Percentiles rank a stretch among this genome's conserved stretches.
Evolutionary conservation across 1,140 invertebrate species (phyloP).

Genomic region (Triops cancriformis): DNA sequence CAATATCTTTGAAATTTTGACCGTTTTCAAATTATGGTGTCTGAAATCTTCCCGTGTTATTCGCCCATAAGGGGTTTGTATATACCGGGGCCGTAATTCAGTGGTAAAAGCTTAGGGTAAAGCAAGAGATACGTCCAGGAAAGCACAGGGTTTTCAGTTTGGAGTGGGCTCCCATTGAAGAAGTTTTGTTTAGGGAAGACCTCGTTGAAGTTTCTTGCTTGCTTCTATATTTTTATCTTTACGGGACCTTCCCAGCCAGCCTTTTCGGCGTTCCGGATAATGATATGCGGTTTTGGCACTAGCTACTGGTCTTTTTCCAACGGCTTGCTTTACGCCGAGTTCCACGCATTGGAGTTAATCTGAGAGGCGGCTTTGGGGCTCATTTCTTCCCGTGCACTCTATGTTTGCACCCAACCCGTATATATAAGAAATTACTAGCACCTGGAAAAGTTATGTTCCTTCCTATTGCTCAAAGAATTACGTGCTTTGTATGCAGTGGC

Average conservation of each 20-base stretch:
- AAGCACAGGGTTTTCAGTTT: too few relatives aligned
- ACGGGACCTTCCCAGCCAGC: not conserved
- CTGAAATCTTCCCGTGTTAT: too few relatives aligned
- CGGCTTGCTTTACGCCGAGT: not conserved
- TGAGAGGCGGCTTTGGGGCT: not conserved
- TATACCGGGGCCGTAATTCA: too few relatives aligned
- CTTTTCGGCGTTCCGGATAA: not conserved
- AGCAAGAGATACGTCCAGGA: too few relatives aligned
- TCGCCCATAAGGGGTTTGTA: too few relatives aligned
- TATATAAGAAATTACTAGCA: not conserved
- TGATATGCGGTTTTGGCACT: constrained; percentile 10
- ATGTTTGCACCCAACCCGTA: not conserved
- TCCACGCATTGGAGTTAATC: not conserved
- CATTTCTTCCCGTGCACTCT: not conserved
- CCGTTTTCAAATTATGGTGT: too few relatives aligned
- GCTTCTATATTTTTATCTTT: constrained; percentile 11
- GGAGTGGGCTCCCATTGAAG: not conserved
- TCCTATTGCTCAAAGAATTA: too few relatives aligned
- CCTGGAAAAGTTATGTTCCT: too few relatives aligned
- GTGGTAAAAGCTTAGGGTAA: not conserved
- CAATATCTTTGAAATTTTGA: too few relatives aligned
- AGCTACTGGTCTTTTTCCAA: constrained; percentile 1
- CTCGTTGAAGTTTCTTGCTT: not conserved
- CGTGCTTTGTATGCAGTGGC: too few relatives aligned
- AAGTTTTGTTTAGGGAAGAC: not conserved